Conservation (phyloP, 2,797 vertebrate species). For the Enteromius argenteus region DNA sequence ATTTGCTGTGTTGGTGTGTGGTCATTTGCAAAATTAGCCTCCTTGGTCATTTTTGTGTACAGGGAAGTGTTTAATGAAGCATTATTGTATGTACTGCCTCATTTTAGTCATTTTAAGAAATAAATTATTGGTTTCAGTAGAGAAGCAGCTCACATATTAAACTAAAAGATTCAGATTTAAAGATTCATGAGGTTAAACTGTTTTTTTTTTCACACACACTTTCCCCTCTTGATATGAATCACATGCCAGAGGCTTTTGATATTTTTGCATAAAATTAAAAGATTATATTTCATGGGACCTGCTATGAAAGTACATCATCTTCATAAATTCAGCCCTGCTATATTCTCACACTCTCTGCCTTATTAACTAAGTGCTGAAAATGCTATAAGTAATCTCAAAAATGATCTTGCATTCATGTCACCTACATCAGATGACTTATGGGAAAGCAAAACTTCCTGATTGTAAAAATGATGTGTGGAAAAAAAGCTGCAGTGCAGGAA, state of each 20-base stretch:
- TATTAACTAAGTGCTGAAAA: neutral
- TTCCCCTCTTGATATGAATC: neutral
- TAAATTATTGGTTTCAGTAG: neutral
- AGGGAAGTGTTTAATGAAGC: neutral
- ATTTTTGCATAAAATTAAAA: neutral
- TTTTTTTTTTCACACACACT: neutral
- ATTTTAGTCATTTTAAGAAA: neutral
- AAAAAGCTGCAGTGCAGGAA: neutral
- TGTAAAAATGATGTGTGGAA: neutral
- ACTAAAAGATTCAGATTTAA: neutral
- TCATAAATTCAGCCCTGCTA: neutral
- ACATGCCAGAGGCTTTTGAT: neutral
- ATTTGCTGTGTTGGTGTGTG: neutral
- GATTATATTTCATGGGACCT: neutral
- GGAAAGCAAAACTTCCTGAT: conserved; percentile 8
- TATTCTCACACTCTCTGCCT: neutral
- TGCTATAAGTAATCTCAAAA: neutral
- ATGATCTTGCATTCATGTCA: neutral
- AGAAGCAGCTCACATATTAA: neutral
- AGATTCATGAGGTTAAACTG: neutral
- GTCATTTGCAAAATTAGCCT: neutral
- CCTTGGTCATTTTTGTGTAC: neutral
- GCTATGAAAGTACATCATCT: neutral
- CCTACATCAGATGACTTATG: neutral
- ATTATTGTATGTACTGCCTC: neutral